These are phyloP conservation scores for Strix occidentalis DNA, from an alignment of 2,797 vertebrate genomes.

Conservation along the genomic window DNA sequence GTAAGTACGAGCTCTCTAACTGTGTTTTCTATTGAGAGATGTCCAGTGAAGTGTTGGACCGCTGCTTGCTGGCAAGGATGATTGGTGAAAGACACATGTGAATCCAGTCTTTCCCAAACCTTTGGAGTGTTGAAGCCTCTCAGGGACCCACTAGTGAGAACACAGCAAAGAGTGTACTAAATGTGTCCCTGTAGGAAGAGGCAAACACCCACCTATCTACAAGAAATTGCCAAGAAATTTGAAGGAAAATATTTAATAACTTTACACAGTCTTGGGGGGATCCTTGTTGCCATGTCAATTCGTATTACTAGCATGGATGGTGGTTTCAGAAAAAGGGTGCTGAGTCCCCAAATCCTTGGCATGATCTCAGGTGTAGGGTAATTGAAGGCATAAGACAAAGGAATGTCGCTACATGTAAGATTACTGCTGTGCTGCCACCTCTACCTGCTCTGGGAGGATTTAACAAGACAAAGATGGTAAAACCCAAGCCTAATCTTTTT, in stretches of 20 bases:
- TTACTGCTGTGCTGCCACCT: not conserved
- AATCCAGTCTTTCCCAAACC: not conserved
- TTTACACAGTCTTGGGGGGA: not conserved
- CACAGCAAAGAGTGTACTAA: not conserved
- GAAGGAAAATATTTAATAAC: not conserved
- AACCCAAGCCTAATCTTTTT: not conserved
- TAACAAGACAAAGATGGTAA: not conserved
- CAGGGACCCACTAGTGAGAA: not conserved
- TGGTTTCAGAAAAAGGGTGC: not conserved
- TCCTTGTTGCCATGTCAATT: not conserved
- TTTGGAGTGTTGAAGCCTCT: not conserved
- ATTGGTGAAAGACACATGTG: not conserved
- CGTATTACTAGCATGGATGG: not conserved
- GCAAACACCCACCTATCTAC: not conserved
- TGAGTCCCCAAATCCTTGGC: not conserved
- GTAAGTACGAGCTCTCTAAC: not conserved
- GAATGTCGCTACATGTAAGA: rapidly evolving
- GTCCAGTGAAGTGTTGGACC: rapidly evolving
- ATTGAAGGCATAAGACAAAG: not conserved
- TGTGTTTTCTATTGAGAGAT: not conserved
- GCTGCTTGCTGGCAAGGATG: not conserved
- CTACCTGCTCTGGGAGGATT: not conserved
- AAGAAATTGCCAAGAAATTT: not conserved
- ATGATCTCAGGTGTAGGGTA: not conserved
- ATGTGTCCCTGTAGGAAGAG: rapidly evolving